Percentiles rank a stretch among this genome's conserved stretches.
Evolutionary conservation across 2,888 invertebrate genomes (phyloP).

Genomic region (Drosophila subquinaria): DNA sequence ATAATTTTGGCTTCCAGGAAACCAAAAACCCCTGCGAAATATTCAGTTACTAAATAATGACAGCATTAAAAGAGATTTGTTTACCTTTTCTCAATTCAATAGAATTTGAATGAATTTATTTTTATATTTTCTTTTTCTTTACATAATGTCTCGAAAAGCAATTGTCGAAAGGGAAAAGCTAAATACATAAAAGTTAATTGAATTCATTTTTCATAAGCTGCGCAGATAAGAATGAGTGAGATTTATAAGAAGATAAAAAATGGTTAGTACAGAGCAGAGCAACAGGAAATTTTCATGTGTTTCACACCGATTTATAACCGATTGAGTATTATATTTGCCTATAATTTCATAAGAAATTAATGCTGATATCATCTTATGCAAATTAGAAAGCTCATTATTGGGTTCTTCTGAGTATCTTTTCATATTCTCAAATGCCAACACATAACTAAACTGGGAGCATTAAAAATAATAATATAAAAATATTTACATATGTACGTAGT

Average conservation of each 20-base stretch:
- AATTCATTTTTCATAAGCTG: neutral
- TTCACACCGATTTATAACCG: too few relatives aligned
- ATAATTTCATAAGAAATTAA: neutral
- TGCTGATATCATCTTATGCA: neutral
- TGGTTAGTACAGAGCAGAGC: neutral
- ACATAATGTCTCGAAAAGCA: neutral
- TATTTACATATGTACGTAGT: neutral
- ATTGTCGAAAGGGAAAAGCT: neutral
- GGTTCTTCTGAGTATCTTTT: neutral
- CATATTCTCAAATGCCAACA: constrained; percentile 1
- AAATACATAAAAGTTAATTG: neutral
- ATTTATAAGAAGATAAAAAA: neutral
- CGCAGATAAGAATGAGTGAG: constrained; percentile 10
- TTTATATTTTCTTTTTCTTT: neutral
- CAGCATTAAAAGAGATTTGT: neutral
- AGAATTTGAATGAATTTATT: neutral
- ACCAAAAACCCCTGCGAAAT: constrained; percentile 13
- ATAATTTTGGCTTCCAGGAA: neutral
- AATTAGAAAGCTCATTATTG: neutral
- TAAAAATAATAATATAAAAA: neutral
- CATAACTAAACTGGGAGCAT: constrained; percentile 1
- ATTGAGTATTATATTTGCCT: too few relatives aligned
- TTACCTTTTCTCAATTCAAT: neutral
- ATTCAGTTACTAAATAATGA: neutral
- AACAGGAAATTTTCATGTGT: too few relatives aligned